Evolutionary conservation across 2,797 vertebrate species (phyloP), one percentile per base, ranked within the genome.

Genomic region (Alosa sapidissima): DNA sequence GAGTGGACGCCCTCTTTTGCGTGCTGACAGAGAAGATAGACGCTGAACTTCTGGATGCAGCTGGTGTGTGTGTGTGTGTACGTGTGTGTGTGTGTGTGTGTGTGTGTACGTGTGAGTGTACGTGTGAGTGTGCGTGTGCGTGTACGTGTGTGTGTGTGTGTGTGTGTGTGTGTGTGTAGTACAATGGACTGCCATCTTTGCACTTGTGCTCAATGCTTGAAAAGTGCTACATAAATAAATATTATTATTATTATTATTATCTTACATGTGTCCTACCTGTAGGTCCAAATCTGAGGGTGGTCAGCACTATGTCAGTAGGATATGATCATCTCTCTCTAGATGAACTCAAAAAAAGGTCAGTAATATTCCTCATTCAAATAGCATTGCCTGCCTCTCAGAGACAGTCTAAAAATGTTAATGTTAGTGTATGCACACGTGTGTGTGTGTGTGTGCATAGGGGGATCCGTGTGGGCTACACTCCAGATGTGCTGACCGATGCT

Each of bases 21-120:
- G 94, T 95, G 33, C 93, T 96, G 84, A 96, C 94, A 0, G 95
- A 96, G 91, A 95, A 95, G 93, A 95, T 93, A 65, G 96, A 96
- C 83, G 90, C 93, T 3, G 91, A 96, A 85, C 13, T 96, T 55
- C 33, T 94, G 82, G 93, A 96, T 5, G 91, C 94, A 65, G 96
- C 96, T 93, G 95, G 94, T 97, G 81, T 51, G 87, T 54, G 28
- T 19, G 3, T 48, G 16, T 65, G 28, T 84, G 28, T 84, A 19
- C 86, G 19, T 52, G 1, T 81, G 52, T 83, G 83, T 82, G 81
- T 58, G 86, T 82, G 62, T 68, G 72, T 83, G 65, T 11, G 62
- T 85, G 85, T 58, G 60, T 68, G 13, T 8, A 24, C 10, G 49
- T 85, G 81, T 55, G 81, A 81, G 94, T 97, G 81, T 48, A 85